Percentiles rank a stretch among this genome's conserved stretches.
phyloP scores from a whole-genome alignment of 1,140 invertebrate species.

The Bombus sylvicola region DNA sequence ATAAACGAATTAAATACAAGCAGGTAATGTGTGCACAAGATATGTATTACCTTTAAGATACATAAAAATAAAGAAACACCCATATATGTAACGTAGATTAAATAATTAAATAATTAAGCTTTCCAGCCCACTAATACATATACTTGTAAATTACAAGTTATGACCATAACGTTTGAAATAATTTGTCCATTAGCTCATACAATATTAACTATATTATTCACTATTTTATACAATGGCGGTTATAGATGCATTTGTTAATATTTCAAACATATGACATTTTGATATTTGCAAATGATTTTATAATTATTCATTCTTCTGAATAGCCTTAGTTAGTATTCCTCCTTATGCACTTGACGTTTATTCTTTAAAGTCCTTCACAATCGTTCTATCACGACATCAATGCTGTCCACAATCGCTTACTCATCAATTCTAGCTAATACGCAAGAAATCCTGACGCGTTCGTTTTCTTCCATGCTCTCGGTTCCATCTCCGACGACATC shows the following conservation, averaged over 20 bases:
- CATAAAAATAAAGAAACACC: too few relatives aligned
- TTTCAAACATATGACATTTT: background rate
- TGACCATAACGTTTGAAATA: background rate
- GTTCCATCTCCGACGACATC: background rate
- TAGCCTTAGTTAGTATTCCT: background rate
- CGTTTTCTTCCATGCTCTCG: background rate
- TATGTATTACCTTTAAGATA: too few relatives aligned
- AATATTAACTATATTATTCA: background rate
- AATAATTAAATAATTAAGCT: too few relatives aligned
- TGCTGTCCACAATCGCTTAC: background rate
- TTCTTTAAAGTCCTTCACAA: background rate
- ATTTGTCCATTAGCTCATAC: background rate
- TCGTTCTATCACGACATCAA: background rate
- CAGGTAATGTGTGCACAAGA: too few relatives aligned
- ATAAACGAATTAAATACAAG: too few relatives aligned
- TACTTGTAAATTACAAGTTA: too few relatives aligned
- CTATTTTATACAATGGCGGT: too few relatives aligned
- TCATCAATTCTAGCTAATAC: background rate
- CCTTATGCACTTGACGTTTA: background rate
- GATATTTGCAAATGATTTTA: slow-evolving; percentile 1
- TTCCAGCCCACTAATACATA: too few relatives aligned
- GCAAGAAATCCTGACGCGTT: background rate
- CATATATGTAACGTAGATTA: too few relatives aligned
- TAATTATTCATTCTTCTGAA: background rate
- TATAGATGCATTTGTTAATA: background rate